Base-by-base conservation (phyloP, 2,888 invertebrate species). In the Nemurella pictetii region DNA sequence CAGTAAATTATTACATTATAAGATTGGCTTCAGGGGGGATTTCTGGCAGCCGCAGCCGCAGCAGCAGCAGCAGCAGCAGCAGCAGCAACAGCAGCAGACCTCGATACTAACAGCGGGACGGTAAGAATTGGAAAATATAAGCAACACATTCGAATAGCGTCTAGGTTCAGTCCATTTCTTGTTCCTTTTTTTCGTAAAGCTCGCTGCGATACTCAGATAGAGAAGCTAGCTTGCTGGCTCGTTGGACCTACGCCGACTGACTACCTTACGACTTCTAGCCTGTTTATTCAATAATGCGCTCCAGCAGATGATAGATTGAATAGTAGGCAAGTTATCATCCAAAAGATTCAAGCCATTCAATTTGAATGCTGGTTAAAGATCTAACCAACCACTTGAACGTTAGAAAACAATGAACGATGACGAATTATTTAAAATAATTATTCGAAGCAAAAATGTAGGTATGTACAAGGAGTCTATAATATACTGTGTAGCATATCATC, bases 1-100 rank as follows among this genome's bases (percentile, higher is more conserved):
- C 55, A 84, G 84, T 77, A 84, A 84, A 77, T 84, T n/a, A n/a
- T n/a, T 77, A 84, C 77, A 77, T 84, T 84, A 84, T n/a, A n/a
- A n/a, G n/a, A n/a, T 84, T 78, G 84, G 35, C 84, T 84, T 84
- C 84, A 84, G 26, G 84, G 84, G 84, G 35, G 3, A 81, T 81
- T 81, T 81, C 36, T 26, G 30, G 77, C 2, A 15, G n/a, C n/a
- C n/a, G n/a, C n/a, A n/a, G n/a, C n/a, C n/a, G n/a, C n/a, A n/a
- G n/a, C 30, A 29, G 80, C 15, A 28, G 20, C 30, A 29, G 32
- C 32, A 20, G 55, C 55, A 12, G 12, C 55, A 55, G 55, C 55
- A 3, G 12, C 55, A 55, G 55, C 20, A 7, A 20, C 55, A 55
- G 55, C 55, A 55, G 9, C 55, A 55, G 55, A 20, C 20, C 55